Base-by-base conservation (phyloP, 2,113 vertebrate species). In the Numida meleagris region DNA sequence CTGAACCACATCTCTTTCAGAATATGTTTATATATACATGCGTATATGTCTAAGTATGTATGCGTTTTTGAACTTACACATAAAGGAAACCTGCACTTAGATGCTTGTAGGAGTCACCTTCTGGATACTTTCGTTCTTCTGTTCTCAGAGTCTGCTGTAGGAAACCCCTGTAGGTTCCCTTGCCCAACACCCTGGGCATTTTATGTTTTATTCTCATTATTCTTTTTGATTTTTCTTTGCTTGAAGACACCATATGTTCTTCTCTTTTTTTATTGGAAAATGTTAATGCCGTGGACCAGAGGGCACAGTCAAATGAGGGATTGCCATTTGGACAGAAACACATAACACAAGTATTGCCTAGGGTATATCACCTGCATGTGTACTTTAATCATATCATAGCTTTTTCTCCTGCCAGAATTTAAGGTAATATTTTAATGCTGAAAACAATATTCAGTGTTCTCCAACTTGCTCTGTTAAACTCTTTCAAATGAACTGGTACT, bases 191-290 rank as follows among this genome's bases (percentile, higher is more conserved):
- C 82, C 78, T 20, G 58, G 86, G 90, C 96, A 71, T 51, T 89
- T 83, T 15, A 80, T 13, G 77, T 93, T 93, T 95, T 75, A 80
- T 77, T 80, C 87, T 91, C 84, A 89, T 94, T 77, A 80, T 33
- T 94, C 81, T 88, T 93, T 74, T n/a, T 36, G 12, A 40, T 86
- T 89, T 74, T 75, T 36, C 72, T 88, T 88, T 42, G 66, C 80
- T 90, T 75, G 57, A 88, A 88, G 65, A 55, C 86, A 91, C 91
- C 82, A 72, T 88, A 93, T 91, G 88, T 84, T 91, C 86, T 88
- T 43, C 70, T 88, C 51, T 42, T 83, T 58, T 78, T 71, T 68
- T 51, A 51, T 21, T 88, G 73, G 85, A 75, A 88, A 88, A 96
- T n/a, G n/a, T 61, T 78, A 94, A 93, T 72, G 88, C 45, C 57